These are phyloP conservation scores for Neotragus moschatus DNA, from an alignment of 2,113 vertebrate genomes.

Conservation along the genomic window DNA sequence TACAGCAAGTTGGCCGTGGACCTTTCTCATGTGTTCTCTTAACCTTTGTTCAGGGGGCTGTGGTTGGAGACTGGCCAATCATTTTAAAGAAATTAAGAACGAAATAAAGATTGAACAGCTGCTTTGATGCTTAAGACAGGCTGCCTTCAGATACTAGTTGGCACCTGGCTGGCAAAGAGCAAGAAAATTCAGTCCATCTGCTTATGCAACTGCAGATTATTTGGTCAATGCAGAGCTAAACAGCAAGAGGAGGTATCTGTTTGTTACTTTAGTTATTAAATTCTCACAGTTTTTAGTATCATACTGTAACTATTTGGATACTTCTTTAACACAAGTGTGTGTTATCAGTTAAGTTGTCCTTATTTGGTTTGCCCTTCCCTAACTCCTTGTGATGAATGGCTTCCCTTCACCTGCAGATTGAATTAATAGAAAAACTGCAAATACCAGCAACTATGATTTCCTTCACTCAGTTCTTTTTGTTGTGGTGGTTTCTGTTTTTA, in stretches of 20 bases:
- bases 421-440: not conserved
- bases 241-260: not conserved
- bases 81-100: slow-evolving; percentile 39
- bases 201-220: not conserved
- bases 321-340: not conserved
- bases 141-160: not conserved
- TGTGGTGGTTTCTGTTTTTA: not conserved
- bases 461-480: not conserved
- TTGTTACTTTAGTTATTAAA: not conserved
- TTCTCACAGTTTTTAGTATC: not conserved
- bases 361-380: not conserved
- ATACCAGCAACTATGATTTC: not conserved
- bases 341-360: not conserved
- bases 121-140: not conserved
- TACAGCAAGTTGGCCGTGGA: not conserved
- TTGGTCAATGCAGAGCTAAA: not conserved
- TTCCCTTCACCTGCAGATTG: not conserved
- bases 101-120: not conserved
- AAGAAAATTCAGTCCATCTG: not conserved
- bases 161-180: not conserved
- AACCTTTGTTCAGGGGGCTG: not conserved
- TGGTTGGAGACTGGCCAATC: not conserved
- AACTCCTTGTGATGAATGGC: not conserved
- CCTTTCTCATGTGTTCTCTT: not conserved
- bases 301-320: not conserved